Evolutionary conservation across 2,888 invertebrate species (phyloP), one percentile per base, ranked within the genome.

Genomic region (Hesperia comma): DNA sequence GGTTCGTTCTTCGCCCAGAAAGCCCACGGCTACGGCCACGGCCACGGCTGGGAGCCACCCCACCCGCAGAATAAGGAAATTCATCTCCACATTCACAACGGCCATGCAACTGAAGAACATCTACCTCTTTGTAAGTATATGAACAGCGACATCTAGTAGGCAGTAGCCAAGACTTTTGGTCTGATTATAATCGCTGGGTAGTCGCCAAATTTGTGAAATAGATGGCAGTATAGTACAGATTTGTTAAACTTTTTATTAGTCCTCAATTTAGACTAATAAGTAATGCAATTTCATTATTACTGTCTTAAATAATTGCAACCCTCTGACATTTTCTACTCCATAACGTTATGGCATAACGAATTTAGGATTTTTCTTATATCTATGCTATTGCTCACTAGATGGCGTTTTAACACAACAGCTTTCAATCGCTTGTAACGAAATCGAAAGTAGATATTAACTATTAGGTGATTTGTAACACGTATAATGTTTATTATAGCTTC

Each of bases 31-130:
- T 81, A 81, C 12, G 81, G 78, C 0, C 85, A 88, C 0, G 85
- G 88, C 6, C 81, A 81, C 12, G 82, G 78, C n/a, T 87, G 87
- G 86, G 82, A 86, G 37, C 72, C 33, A 14, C 63, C 63, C 5
- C 55, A 77, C 2, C 72, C 78, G 0, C 83, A 77, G 1, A 86
- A 89, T 72, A 93, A 93, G 70, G 92, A 93, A 69, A 89, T 93
- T 1, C 93, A 93, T 46, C 79, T 93, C 0, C 93, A 93, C 74
- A 91, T 93, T 14, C 92, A 92, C 69, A 90, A 88, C 15, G 82
- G 82, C 0, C 77, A 77, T 0, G 78, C 68, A 0, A 68, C 72
- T 12, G 72, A 77, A 8, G 78, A 77, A 8, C 73, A 77, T 0
- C 77, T 73, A 37, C 71, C 76, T 8, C 68, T 72, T 64, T 68